phyloP scores from a whole-genome alignment of 2,888 invertebrate species.

The Mythimna vitellina region DNA sequence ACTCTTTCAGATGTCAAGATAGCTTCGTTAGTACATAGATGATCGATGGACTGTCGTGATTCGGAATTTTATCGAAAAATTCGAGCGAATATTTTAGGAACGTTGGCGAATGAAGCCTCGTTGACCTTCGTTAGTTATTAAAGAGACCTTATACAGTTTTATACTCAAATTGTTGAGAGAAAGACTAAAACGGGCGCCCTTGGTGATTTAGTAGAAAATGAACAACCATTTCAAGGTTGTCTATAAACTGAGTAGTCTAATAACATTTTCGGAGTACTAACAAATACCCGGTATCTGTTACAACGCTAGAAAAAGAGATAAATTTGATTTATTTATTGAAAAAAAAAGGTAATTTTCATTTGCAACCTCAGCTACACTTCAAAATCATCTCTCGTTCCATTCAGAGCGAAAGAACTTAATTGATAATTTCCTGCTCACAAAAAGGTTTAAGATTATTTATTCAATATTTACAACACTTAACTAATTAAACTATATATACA shows the following conservation, averaged over 20 bases:
- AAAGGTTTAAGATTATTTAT: background rate
- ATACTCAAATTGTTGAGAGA: slow-evolving; percentile 1
- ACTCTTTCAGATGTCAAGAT: slow-evolving; percentile 69
- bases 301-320: too few relatives aligned
- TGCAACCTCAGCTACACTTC: too few relatives aligned
- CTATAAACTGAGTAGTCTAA: too few relatives aligned
- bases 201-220: background rate
- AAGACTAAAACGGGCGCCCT: background rate
- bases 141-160: slow-evolving; percentile 27
- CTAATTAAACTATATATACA: too few relatives aligned
- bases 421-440: too few relatives aligned
- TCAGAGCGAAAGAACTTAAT: too few relatives aligned
- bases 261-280: too few relatives aligned
- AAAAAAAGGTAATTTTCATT: too few relatives aligned
- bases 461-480: too few relatives aligned
- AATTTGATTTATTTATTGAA: too few relatives aligned
- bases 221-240: background rate
- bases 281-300: too few relatives aligned
- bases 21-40: slow-evolving; percentile 69
- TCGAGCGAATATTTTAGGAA: slow-evolving; percentile 61
- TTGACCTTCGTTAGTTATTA: slow-evolving; percentile 30
- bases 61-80: slow-evolving; percentile 69
- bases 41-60: slow-evolving; percentile 73
- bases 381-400: too few relatives aligned
- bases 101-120: slow-evolving; percentile 44